These are phyloP conservation scores for Agonopterix alstromeriana DNA, from an alignment of 2,888 invertebrate species.

Conservation along the genomic window DNA sequence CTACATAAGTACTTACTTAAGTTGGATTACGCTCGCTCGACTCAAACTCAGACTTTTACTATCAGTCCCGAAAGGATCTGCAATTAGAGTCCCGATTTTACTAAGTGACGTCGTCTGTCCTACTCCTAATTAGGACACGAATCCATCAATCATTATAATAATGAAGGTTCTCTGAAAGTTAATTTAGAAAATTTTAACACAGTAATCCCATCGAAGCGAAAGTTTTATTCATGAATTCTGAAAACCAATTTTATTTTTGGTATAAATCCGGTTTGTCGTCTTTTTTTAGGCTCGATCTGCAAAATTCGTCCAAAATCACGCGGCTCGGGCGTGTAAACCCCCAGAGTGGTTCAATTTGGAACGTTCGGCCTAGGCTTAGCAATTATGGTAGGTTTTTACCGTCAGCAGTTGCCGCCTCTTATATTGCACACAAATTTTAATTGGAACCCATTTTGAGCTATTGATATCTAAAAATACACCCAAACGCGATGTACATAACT, in stretches of 20 bases:
- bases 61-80: slow-evolving; percentile 5
- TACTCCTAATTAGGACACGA: slow-evolving; percentile 48
- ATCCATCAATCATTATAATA: slow-evolving; percentile 52
- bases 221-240: not conserved
- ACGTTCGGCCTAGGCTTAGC: slow-evolving; percentile 26
- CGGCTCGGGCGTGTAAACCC: slow-evolving; percentile 19
- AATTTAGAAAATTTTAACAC: not conserved
- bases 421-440: slow-evolving; percentile 50
- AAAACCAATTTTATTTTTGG: not conserved
- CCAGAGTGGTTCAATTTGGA: slow-evolving; percentile 19
- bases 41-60: too few species aligned
- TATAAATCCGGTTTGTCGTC: not conserved
- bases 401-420: slow-evolving; percentile 30
- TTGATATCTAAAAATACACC: slow-evolving; percentile 16
- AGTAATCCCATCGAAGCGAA: not conserved
- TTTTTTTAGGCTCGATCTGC: not conserved
- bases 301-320: slow-evolving; percentile 18
- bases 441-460: slow-evolving; percentile 53
- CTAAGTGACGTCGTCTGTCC: slow-evolving; percentile 42
- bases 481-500: too few species aligned
- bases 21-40: too few species aligned
- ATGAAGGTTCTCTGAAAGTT: slow-evolving; percentile 24
- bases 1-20: too few species aligned
- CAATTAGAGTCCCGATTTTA: slow-evolving; percentile 36
- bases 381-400: slow-evolving; percentile 37